Conservation (phyloP, 2,888 invertebrate genomes). For the Latrodectus hesperus region DNA sequence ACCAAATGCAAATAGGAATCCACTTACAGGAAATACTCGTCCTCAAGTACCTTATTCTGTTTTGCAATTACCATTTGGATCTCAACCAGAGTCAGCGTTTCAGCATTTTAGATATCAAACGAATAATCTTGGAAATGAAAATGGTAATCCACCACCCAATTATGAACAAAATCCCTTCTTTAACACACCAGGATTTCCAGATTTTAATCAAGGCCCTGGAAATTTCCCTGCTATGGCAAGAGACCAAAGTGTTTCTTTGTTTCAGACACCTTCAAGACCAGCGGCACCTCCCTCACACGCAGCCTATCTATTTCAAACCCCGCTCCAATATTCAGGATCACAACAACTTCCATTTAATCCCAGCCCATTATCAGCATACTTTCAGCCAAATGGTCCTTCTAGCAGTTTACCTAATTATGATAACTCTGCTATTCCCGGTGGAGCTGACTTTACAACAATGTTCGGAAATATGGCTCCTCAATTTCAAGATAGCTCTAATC, state of each 20-base stretch:
- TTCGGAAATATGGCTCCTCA: conserved; percentile 24
- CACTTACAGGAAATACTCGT: not conserved
- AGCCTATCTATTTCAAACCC: conserved; percentile 1
- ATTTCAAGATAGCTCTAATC: conserved; percentile 34
- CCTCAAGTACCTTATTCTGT: conserved; percentile 28
- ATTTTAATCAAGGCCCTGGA: conserved; percentile 12
- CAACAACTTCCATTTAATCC: conserved; percentile 1
- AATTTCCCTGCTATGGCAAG: not conserved
- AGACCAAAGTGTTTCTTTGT: conserved; percentile 11
- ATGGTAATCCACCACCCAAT: conserved; percentile 9
- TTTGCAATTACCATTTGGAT: conserved; percentile 10
- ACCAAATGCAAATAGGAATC: not conserved
- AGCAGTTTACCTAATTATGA: not conserved
- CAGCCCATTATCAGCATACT: not conserved
- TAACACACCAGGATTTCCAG: conserved; percentile 15
- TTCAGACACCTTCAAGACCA: conserved; percentile 5
- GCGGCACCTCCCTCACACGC: not conserved
- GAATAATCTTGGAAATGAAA: not conserved
- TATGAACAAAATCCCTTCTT: conserved; percentile 28
- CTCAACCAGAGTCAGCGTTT: conserved; percentile 1
- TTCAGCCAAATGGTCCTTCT: conserved; percentile 7
- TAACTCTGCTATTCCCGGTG: not conserved
- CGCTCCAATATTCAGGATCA: not conserved
- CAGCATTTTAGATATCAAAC: not conserved
- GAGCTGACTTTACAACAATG: conserved; percentile 30